Conservation (phyloP, 2,797 vertebrate genomes). For the Coccyzus lansbergi region DNA sequence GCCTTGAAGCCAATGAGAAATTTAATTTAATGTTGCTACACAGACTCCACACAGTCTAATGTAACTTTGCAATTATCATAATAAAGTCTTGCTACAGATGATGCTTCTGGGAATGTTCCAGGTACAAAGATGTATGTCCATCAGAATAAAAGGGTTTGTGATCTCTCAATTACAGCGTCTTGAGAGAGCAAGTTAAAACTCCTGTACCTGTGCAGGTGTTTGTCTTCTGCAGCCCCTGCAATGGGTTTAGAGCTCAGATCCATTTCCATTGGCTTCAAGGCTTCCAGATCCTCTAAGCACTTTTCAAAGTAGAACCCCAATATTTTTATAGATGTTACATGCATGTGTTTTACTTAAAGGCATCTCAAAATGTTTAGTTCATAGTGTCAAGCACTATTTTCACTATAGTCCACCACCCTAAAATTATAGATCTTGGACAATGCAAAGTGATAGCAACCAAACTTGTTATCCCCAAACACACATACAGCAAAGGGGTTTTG, state of each 20-base stretch:
- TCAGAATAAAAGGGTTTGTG: neutral
- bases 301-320: neutral
- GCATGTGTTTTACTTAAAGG: neutral
- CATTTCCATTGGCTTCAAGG: neutral
- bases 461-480: neutral
- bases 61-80: slow-evolving; percentile 60
- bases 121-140: neutral
- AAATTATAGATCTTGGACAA: neutral
- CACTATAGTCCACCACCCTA: neutral
- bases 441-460: neutral
- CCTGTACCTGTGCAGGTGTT: neutral
- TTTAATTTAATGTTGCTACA: slow-evolving; percentile 53
- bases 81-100: slow-evolving; percentile 39
- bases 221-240: neutral
- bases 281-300: neutral
- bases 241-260: neutral
- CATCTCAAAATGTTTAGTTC: neutral
- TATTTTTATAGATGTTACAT: neutral
- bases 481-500: neutral
- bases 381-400: neutral
- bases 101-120: slow-evolving; percentile 43
- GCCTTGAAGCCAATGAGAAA: slow-evolving; percentile 67
- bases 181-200: neutral
- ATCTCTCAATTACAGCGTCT: neutral
- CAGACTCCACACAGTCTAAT: slow-evolving; percentile 56